Evolutionary conservation across 2,113 vertebrate species (phyloP).

Genomic region (Sebastes schlegelii): DNA sequence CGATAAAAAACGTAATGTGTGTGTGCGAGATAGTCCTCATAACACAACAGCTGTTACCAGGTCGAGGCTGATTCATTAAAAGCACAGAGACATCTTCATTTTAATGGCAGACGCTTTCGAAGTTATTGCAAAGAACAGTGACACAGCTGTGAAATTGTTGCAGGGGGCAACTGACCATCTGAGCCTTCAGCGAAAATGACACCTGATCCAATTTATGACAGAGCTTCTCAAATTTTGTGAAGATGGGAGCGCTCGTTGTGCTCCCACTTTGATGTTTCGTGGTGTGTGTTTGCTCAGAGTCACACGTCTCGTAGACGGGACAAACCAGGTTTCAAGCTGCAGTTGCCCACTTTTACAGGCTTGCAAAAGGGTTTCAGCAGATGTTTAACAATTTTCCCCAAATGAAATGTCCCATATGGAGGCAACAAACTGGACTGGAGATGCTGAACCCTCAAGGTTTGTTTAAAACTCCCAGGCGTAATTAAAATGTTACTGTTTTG

Average conservation of each 20-base stretch:
- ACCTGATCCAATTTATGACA: slow-evolving; percentile 30
- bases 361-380: slow-evolving; percentile 19
- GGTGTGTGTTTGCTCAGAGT: slow-evolving; percentile 3
- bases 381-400: not conserved
- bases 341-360: slow-evolving; percentile 1
- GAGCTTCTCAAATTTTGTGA: slow-evolving; percentile 3
- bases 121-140: not conserved
- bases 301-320: not conserved
- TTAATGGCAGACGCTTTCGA: slow-evolving; percentile 11
- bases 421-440: not conserved
- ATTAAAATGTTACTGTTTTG: slow-evolving; percentile 22
- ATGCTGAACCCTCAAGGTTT: slow-evolving; percentile 2
- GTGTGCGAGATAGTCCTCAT: too few species aligned
- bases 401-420: not conserved
- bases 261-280: slow-evolving; percentile 9
- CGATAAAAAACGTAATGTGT: too few species aligned
- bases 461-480: slow-evolving; percentile 18
- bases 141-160: slow-evolving; percentile 17
- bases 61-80: slow-evolving; percentile 27
- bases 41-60: not conserved
- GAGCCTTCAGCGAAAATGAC: slow-evolving; percentile 19
- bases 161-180: slow-evolving; percentile 11
- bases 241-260: not conserved
- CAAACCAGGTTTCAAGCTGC: slow-evolving; percentile 5
- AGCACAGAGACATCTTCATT: not conserved